Percentiles rank a stretch among this genome's conserved stretches.
phyloP scores from a whole-genome alignment of 1,140 invertebrate species.

The Drosophila guanche region DNA sequence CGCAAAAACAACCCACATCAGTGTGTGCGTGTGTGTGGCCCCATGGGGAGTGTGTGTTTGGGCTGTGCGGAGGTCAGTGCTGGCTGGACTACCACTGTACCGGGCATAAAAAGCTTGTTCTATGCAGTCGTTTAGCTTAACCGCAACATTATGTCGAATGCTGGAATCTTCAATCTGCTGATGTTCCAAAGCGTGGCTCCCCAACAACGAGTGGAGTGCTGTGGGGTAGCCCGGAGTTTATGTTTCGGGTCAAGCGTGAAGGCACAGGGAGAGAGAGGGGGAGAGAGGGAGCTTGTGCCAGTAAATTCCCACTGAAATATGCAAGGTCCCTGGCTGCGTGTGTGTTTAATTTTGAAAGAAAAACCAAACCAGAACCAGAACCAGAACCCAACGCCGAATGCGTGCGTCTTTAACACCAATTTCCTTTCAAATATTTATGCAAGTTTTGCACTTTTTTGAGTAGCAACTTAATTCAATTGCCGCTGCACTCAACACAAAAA shows the following conservation, averaged over 20 bases:
- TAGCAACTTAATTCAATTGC: conserved; percentile 74
- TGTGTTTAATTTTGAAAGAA: conserved; percentile 55
- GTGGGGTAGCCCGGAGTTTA: conserved; percentile 58
- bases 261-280: conserved; percentile 21
- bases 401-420: conserved; percentile 52
- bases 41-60: too few relatives aligned
- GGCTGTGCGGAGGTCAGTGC: conserved; percentile 43
- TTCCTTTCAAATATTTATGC: conserved; percentile 65
- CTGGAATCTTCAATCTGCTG: conserved; percentile 79
- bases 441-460: conserved; percentile 72
- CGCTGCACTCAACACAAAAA: conserved; percentile 58
- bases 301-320: conserved; percentile 71
- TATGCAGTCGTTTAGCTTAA: conserved; percentile 79
- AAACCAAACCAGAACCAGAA: conserved; percentile 28
- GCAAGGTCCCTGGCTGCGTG: conserved; percentile 51
- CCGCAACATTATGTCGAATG: conserved; percentile 81
- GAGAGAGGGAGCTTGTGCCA: background rate
- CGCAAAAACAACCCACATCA: conserved; percentile 56
- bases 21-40: conserved; percentile 37
- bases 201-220: conserved; percentile 8
- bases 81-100: conserved; percentile 35
- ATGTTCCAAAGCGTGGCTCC: conserved; percentile 27
- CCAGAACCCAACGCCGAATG: conserved; percentile 22
- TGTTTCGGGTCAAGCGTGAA: conserved; percentile 72
- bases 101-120: conserved; percentile 79